phyloP scores from a whole-genome alignment of 1,140 invertebrate genomes.

The Sycophila sp. region DNA sequence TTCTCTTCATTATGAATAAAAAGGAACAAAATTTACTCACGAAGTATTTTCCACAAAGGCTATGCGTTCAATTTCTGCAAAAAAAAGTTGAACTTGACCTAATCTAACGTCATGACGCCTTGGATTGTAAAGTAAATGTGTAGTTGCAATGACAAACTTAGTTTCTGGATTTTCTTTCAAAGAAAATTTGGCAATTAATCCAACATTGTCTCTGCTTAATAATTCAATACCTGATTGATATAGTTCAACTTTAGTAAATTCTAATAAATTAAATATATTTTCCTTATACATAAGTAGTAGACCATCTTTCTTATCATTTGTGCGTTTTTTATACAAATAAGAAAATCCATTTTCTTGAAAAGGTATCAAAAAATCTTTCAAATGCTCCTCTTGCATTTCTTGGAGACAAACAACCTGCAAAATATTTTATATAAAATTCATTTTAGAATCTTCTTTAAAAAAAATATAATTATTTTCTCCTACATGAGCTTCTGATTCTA shows the following conservation, averaged over 20 bases:
- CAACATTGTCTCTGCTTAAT: conserved; percentile 89
- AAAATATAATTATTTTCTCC: conserved; percentile 43
- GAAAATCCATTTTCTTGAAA: conserved; percentile 62
- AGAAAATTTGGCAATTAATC: conserved; percentile 79
- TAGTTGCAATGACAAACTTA: conserved; percentile 85
- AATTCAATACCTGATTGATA: conserved; percentile 67
- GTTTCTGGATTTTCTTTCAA: conserved; percentile 62
- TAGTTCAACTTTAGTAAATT: conserved; percentile 66
- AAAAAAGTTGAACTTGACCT: conserved; percentile 82
- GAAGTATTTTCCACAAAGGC: conserved; percentile 68
- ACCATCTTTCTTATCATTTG: conserved; percentile 59
- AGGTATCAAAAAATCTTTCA: conserved; percentile 71
- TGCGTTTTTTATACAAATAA: conserved; percentile 65
- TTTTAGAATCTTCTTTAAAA: neutral
- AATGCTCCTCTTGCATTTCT: conserved; percentile 86
- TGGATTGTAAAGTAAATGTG: conserved; percentile 95
- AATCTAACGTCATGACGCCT: conserved; percentile 86
- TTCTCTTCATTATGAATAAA: conserved; percentile 7
- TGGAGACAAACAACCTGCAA: conserved; percentile 83
- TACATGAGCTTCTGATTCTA: conserved; percentile 78
- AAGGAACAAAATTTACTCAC: conserved; percentile 43
- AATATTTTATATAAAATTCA: conserved; percentile 36
- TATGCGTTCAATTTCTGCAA: conserved; percentile 85
- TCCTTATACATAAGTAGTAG: conserved; percentile 55
- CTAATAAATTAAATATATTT: conserved; percentile 53